These are phyloP conservation scores for Lissonota sp. DNA, from an alignment of 2,888 invertebrate genomes.

Conservation along the genomic window DNA sequence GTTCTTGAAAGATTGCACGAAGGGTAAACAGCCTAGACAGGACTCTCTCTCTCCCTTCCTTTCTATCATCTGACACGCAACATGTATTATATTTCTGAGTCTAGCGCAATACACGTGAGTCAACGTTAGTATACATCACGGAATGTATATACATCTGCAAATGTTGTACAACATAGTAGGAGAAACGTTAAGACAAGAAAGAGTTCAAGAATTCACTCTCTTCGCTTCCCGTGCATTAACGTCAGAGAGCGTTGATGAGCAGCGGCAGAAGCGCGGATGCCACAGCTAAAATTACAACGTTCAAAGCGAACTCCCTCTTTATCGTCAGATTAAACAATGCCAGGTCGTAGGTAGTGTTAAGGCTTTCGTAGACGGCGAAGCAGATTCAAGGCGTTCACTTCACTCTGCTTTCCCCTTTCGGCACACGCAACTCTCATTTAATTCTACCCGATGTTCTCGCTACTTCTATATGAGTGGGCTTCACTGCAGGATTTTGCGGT, in stretches of 20 bases:
- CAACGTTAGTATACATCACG: slow-evolving; percentile 21
- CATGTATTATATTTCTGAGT: slow-evolving; percentile 47
- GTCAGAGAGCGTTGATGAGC: slow-evolving; percentile 58
- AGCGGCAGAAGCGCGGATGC: slow-evolving; percentile 44
- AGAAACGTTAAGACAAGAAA: slow-evolving; percentile 30
- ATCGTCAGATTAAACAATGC: slow-evolving; percentile 68
- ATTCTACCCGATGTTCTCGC: slow-evolving; percentile 17
- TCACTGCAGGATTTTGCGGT: slow-evolving; percentile 49
- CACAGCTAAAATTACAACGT: slow-evolving; percentile 59
- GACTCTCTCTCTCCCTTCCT: slow-evolving; percentile 7
- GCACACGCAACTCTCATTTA: slow-evolving; percentile 39
- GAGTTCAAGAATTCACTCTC: slow-evolving; percentile 44
- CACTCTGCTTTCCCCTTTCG: slow-evolving; percentile 27
- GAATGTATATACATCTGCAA: not conserved
- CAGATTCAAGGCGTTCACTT: slow-evolving; percentile 24
- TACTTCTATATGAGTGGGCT: slow-evolving; percentile 46
- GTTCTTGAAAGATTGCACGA: slow-evolving; percentile 40
- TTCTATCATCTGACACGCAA: slow-evolving; percentile 49
- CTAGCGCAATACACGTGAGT: slow-evolving; percentile 19
- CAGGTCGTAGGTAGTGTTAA: slow-evolving; percentile 43
- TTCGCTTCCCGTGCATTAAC: slow-evolving; percentile 56
- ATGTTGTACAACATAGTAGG: slow-evolving; percentile 21
- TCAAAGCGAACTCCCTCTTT: slow-evolving; percentile 59
- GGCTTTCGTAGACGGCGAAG: slow-evolving; percentile 21
- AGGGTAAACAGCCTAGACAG: slow-evolving; percentile 34